Evolutionary conservation across 2,888 invertebrate species (phyloP), one percentile per base, ranked within the genome.

Genomic region (Aelia acuminata): DNA sequence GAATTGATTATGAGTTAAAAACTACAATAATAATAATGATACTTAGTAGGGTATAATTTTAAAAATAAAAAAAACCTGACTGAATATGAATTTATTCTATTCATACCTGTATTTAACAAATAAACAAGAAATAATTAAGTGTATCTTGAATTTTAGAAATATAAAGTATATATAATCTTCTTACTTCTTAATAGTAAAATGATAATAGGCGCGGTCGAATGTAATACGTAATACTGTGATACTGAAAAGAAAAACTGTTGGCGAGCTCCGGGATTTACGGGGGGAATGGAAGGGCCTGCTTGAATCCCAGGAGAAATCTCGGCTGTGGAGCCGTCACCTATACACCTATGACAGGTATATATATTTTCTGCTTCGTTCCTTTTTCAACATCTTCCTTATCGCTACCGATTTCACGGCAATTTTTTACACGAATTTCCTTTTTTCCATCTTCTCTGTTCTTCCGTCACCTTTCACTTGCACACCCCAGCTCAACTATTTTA

Each of bases 381-480:
- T 50, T 85, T 84, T 84, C 84, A 84, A 85, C 85, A 85, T 85
- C 85, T 85, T 35, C 85, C 85, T 85, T 85, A 85, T 85, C 85
- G 85, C 50, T 85, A 39, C 85, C 85, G 50, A 49, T 63, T 43
- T 57, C 57, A 87, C 63, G 70, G 87, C 87, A 63, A 87, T 87
- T 87, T 87, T 48, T 87, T 87, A 70, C 63, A n/a, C 26, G 85
- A 43, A 53, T 50, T 70, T 85, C 50, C n/a, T 53, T 87, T 70
- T 85, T 50, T 11, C 50, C 22, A 39, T 85, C 15, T 53, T 11
- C 85, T 35, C 26, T 43, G 2, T 48, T 84, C 26, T 31, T n/a
- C 84, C 20, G 57, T 57, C 57, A 57, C 57, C 26, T 26, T 57
- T 57, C 57, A 57, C 26, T 31, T 57, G 57, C 26, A 26, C 26